A percentile compares a stretch with the other conserved stretches of the same genome.
Evolutionary conservation across 35 echinoderm and acorn worm species (phyloP).

Genomic region (Apostichopus californicus): DNA sequence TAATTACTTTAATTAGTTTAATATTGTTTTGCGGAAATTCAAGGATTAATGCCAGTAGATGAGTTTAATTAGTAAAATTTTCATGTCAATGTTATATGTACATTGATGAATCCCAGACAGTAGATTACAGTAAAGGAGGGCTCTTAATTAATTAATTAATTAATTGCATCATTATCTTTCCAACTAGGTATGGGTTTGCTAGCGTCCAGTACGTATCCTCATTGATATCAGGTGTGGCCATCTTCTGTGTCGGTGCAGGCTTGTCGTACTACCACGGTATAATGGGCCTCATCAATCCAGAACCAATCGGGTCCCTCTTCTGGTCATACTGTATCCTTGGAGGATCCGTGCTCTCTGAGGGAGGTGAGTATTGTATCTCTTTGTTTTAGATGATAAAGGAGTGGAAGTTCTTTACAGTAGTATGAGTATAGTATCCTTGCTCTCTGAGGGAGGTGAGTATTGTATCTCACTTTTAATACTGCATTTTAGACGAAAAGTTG

Average conservation of each 20-base stretch:
- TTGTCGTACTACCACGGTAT: slow-evolving; percentile 95
- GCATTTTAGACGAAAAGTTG: too few species aligned
- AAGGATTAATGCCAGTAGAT: not conserved
- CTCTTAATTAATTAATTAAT: too few species aligned
- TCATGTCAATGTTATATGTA: too few species aligned
- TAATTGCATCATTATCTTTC: not conserved
- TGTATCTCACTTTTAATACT: slow-evolving; percentile 22
- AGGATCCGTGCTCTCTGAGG: slow-evolving; percentile 84
- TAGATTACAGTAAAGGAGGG: too few species aligned
- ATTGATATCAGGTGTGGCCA: slow-evolving; percentile 90
- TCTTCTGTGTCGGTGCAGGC: slow-evolving; percentile 96
- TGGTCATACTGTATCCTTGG: slow-evolving; percentile 89
- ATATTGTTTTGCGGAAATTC: too few species aligned
- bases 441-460: slow-evolving; percentile 78
- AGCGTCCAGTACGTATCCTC: slow-evolving; percentile 86
- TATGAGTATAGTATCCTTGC: slow-evolving; percentile 49
- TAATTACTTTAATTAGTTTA: too few species aligned
- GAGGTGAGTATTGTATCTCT: slow-evolving; percentile 62
- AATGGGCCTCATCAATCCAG: slow-evolving; percentile 80
- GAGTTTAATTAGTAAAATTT: too few species aligned
- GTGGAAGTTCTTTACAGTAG: too few species aligned
- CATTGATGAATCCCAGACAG: too few species aligned
- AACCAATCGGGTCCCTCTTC: slow-evolving; percentile 81
- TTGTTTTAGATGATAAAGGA: too few species aligned
- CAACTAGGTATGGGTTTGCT: slow-evolving; percentile 81